Percentiles rank a stretch among this genome's conserved stretches.
phyloP scores from a whole-genome alignment of 2,797 vertebrate genomes.

The Chrysocyon brachyurus region DNA sequence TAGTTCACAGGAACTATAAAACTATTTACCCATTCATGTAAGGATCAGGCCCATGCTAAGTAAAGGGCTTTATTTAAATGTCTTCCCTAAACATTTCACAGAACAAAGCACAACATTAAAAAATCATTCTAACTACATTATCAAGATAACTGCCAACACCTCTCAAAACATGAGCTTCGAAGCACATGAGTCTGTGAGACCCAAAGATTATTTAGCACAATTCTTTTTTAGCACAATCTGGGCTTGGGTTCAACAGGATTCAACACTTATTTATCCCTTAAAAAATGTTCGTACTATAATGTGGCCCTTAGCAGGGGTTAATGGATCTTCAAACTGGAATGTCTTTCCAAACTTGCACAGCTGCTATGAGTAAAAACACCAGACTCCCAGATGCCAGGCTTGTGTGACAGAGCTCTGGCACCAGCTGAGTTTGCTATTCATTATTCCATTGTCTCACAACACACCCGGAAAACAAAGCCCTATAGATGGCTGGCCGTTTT shows the following conservation, averaged over 20 bases:
- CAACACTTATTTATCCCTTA: conserved; percentile 73
- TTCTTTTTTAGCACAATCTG: conserved; percentile 58
- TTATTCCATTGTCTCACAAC: conserved; percentile 69
- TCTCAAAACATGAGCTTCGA: conserved; percentile 69
- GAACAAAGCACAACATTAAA: conserved; percentile 32
- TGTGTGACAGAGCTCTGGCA: conserved; percentile 78
- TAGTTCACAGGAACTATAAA: conserved; percentile 23
- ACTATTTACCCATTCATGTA: not conserved
- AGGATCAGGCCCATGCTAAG: not conserved
- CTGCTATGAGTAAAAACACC: conserved; percentile 76
- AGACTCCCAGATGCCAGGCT: conserved; percentile 78
- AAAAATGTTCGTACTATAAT: conserved; percentile 70
- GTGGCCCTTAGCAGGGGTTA: conserved; percentile 67
- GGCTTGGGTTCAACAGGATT: conserved; percentile 69
- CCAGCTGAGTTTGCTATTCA: conserved; percentile 63
- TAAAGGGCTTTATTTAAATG: conserved; percentile 35
- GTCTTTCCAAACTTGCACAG: conserved; percentile 73
- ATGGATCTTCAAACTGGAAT: conserved; percentile 77
- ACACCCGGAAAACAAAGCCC: conserved; percentile 57
- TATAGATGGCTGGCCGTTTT: conserved; percentile 45
- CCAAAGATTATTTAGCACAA: conserved; percentile 11
- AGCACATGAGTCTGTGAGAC: conserved; percentile 35
- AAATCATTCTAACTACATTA: conserved; percentile 46
- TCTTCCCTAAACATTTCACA: conserved; percentile 63
- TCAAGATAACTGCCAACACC: conserved; percentile 71